A percentile compares a stretch with the other conserved stretches of the same genome.
Conservation (phyloP, 1,140 invertebrate species). For the Zaprionus nigranus region DNA sequence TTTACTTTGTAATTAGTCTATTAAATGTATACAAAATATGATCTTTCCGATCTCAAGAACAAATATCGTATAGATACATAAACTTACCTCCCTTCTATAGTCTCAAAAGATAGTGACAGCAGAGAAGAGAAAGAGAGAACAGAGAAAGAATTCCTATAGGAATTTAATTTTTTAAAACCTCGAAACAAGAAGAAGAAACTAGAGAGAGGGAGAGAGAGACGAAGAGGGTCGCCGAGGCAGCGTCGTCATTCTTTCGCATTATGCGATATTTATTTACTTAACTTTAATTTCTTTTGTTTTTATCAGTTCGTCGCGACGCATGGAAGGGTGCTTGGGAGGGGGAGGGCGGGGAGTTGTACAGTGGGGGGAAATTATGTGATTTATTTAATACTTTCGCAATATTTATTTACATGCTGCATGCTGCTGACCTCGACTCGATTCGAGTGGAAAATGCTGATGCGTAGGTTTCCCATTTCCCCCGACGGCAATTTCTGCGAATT, state of each 20-base stretch:
- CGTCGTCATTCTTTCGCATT: conserved; percentile 14
- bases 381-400: conserved; percentile 31
- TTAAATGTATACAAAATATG: no score
- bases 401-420: conserved; percentile 33
- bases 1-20: no score
- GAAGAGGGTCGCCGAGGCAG: not conserved
- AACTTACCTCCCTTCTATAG: no score
- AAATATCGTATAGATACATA: no score
- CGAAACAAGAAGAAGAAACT: not conserved
- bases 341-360: no score
- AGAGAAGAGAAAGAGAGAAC: no score
- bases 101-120: no score
- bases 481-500: not conserved
- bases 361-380: conserved; percentile 1
- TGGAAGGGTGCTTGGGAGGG: no score
- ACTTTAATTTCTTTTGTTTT: conserved; percentile 10
- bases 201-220: not conserved
- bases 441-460: conserved; percentile 31
- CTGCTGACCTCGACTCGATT: not conserved
- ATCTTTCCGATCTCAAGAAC: no score
- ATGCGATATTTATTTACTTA: conserved; percentile 9
- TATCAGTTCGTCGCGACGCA: no score
- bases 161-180: not conserved
- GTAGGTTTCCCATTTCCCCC: conserved; percentile 24
- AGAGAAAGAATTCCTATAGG: no score